phyloP scores from a whole-genome alignment of 2,113 vertebrate species.

The Oostethus manadensis region DNA sequence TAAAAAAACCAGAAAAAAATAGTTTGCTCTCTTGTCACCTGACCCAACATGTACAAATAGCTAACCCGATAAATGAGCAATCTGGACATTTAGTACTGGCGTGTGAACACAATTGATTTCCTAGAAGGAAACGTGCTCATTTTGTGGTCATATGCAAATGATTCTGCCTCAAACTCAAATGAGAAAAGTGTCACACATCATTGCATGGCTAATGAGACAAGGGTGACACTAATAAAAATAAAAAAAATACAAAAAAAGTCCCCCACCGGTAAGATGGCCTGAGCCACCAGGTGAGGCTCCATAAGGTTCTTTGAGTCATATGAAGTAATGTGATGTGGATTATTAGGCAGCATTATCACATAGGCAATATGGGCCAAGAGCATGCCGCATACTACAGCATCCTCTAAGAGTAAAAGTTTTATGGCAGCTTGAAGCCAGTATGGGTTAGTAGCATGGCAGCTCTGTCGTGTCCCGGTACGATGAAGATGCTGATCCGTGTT shows the following conservation, averaged over 20 bases:
- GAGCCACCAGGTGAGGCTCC: not conserved
- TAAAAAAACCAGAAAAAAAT: slow-evolving; percentile 1
- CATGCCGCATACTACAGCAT: not conserved
- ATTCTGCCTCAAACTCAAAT: not conserved
- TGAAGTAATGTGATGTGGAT: not conserved
- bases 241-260: not conserved
- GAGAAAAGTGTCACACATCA: not conserved
- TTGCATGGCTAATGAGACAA: not conserved
- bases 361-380: not conserved
- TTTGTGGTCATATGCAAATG: not conserved
- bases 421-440: not conserved
- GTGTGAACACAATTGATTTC: too few relatives aligned
- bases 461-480: not conserved
- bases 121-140: not conserved
- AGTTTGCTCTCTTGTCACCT: not conserved
- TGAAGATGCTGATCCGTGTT: too few relatives aligned
- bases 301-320: not conserved
- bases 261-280: too few relatives aligned
- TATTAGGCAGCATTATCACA: not conserved
- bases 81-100: too few relatives aligned
- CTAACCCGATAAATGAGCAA: not conserved
- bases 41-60: not conserved
- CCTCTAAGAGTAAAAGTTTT: too few relatives aligned
- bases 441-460: not conserved
- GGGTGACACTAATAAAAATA: not conserved